A percentile compares a stretch with the other conserved stretches of the same genome.
These are phyloP conservation scores for Blera fallax DNA, from an alignment of 2,888 invertebrate genomes.

Conservation along the genomic window DNA sequence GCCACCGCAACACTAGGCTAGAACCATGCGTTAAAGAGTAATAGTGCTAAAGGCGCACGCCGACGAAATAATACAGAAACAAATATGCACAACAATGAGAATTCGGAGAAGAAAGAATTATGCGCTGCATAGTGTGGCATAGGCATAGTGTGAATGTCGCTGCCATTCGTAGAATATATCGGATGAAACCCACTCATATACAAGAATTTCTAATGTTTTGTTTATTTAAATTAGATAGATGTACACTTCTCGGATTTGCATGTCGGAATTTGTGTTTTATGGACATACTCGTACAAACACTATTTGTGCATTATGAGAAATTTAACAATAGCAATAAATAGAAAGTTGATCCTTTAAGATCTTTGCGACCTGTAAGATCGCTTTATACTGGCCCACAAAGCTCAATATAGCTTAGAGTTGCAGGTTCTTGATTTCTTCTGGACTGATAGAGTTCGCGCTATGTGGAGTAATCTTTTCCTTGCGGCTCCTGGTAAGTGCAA, in stretches of 20 bases:
- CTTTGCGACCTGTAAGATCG: too few species aligned
- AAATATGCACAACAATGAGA: constrained; percentile 59
- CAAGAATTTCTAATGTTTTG: constrained; percentile 62
- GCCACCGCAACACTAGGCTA: constrained; percentile 52
- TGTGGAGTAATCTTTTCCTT: too few species aligned
- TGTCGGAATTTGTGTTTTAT: background rate
- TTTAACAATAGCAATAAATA: too few species aligned
- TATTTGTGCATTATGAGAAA: too few species aligned
- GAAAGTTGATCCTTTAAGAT: too few species aligned
- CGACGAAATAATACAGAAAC: constrained; percentile 38
- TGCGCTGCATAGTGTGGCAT: constrained; percentile 44
- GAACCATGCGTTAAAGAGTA: constrained; percentile 57
- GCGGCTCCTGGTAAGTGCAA: too few species aligned
- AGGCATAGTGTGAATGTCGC: constrained; percentile 53
- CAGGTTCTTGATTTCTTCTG: too few species aligned
- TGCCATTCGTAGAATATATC: constrained; percentile 53
- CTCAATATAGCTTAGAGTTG: too few species aligned
- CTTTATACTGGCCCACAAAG: too few species aligned
- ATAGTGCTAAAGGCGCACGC: constrained; percentile 59
- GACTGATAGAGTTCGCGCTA: too few species aligned
- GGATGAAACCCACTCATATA: constrained; percentile 62
- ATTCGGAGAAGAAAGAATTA: constrained; percentile 63
- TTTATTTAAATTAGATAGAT: constrained; percentile 56
- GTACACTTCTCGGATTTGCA: constrained; percentile 50
- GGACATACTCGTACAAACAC: too few species aligned